Percentiles rank a stretch among this genome's conserved stretches.
Conservation (phyloP, 2,888 invertebrate species). For the Nemoura dubitans region DNA sequence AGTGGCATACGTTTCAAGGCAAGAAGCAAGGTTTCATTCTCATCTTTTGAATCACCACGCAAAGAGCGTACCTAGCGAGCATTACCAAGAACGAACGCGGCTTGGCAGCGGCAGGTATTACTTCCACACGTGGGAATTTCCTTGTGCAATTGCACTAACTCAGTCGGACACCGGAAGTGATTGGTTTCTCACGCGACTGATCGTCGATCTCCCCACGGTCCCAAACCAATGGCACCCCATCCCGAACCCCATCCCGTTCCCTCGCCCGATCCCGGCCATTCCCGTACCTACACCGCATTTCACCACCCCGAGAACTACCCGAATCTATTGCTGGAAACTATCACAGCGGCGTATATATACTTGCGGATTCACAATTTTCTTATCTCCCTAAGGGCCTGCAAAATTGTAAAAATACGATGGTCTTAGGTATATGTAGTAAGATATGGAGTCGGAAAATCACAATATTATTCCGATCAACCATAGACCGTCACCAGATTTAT, state of each 20-base stretch:
- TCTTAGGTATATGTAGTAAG: background rate
- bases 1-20: background rate
- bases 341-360: too few species aligned
- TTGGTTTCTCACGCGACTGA: constrained; percentile 67
- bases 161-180: constrained; percentile 68
- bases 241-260: constrained; percentile 53
- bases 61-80: background rate
- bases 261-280: constrained; percentile 51
- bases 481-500: background rate
- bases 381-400: background rate
- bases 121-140: constrained; percentile 30
- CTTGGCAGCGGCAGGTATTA: constrained; percentile 14
- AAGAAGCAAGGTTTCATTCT: background rate
- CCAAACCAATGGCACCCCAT: background rate
- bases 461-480: constrained; percentile 8
- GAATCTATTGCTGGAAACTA: background rate
- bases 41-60: background rate
- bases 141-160: constrained; percentile 56
- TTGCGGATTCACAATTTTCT: constrained; percentile 18
- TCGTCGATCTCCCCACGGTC: constrained; percentile 57
- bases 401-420: background rate
- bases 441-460: background rate
- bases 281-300: background rate
- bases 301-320: background rate
- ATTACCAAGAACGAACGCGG: background rate